A percentile compares a stretch with the other conserved stretches of the same genome.
phyloP scores from a whole-genome alignment of 2,888 invertebrate genomes.

The Marronus borbonicus region DNA sequence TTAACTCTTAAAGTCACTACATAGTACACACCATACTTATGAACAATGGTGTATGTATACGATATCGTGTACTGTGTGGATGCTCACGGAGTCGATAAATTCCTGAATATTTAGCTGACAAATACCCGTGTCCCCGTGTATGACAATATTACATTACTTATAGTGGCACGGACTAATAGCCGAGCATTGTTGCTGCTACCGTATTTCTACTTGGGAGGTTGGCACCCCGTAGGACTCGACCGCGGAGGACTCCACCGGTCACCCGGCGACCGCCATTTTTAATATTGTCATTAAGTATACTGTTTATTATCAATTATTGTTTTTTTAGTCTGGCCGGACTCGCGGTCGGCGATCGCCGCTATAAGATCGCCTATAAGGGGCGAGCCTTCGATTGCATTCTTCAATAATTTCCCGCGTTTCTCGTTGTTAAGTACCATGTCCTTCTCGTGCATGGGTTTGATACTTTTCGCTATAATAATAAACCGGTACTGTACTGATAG shows the following conservation, averaged over 20 bases:
- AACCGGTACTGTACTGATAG: too few species aligned
- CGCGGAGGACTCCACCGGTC: constrained; percentile 60
- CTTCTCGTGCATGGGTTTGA: neutral
- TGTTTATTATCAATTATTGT: constrained; percentile 59
- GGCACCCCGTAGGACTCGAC: constrained; percentile 62
- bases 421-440: neutral
- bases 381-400: constrained; percentile 12
- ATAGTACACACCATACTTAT: neutral
- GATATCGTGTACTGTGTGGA: constrained; percentile 20
- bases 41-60: constrained; percentile 5
- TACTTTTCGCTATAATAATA: neutral
- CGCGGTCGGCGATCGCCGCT: neutral
- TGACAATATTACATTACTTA: constrained; percentile 63
- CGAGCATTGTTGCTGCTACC: constrained; percentile 67
- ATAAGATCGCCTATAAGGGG: neutral
- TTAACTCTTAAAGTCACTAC: too few species aligned
- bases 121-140: constrained; percentile 60
- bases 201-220: constrained; percentile 69
- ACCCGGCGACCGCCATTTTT: constrained; percentile 64
- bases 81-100: constrained; percentile 54
- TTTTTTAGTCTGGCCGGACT: constrained; percentile 31
- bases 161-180: constrained; percentile 61
- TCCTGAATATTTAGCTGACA: constrained; percentile 59
- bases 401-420: constrained; percentile 8
- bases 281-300: constrained; percentile 66